Conservation (phyloP, 2,113 vertebrate species). For the Pleuronectes platessa region DNA sequence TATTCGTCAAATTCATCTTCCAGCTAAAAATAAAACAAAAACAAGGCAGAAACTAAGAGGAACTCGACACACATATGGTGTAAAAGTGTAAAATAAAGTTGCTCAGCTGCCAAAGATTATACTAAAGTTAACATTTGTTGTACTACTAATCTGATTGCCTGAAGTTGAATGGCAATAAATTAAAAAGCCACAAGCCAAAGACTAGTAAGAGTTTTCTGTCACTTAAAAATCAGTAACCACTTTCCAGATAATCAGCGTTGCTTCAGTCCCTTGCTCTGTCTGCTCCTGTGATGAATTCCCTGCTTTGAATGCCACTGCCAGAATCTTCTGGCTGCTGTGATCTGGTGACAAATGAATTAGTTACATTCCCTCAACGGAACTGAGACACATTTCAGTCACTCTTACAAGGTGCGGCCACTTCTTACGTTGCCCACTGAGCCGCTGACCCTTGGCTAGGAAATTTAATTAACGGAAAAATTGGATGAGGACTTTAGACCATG, state of each 20-base stretch:
- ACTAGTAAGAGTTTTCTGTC: conserved; percentile 4
- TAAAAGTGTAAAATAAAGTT: conserved; percentile 1
- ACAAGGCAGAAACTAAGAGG: background rate
- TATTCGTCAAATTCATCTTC: background rate
- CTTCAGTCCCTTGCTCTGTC: conserved; percentile 1
- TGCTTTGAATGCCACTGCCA: conserved; percentile 34
- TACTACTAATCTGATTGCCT: conserved; percentile 24
- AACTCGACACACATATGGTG: background rate
- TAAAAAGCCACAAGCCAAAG: conserved; percentile 25
- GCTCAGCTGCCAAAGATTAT: conserved; percentile 10
- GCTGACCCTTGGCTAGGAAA: conserved; percentile 58
- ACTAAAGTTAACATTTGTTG: conserved; percentile 1
- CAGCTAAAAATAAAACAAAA: background rate
- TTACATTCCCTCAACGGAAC: conserved; percentile 49
- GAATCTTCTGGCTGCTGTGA: conserved; percentile 37
- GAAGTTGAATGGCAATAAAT: conserved; percentile 14
- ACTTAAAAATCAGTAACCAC: conserved; percentile 25
- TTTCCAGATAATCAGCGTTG: background rate
- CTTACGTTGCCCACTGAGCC: conserved; percentile 30
- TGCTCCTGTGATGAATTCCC: conserved; percentile 12
- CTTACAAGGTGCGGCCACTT: conserved; percentile 42
- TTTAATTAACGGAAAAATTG: conserved; percentile 61
- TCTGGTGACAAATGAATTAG: conserved; percentile 63
- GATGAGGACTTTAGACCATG: conserved; percentile 40
- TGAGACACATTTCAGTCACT: conserved; percentile 54